A percentile compares a stretch with the other conserved stretches of the same genome.
phyloP scores from a whole-genome alignment of 1,140 invertebrate species.

The Drosophila chauvacae region DNA sequence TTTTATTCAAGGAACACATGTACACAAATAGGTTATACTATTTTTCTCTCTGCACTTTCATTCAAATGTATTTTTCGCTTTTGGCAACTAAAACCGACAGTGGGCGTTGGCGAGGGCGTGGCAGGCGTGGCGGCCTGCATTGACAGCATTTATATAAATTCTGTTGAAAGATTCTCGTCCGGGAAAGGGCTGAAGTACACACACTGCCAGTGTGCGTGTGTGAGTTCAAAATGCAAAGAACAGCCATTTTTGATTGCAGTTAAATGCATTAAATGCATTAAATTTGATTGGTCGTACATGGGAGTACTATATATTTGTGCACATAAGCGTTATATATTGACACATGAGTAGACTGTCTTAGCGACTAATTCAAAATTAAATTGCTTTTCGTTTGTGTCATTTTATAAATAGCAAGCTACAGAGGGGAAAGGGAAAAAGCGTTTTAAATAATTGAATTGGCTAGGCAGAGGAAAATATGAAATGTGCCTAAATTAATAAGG shows the following conservation, averaged over 20 bases:
- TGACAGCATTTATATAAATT: slow-evolving; percentile 64
- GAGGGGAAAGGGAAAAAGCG: neutral
- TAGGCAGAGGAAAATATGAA: slow-evolving; percentile 16
- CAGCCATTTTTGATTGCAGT: slow-evolving; percentile 71
- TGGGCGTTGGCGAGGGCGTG: slow-evolving; percentile 64
- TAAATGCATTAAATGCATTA: slow-evolving; percentile 78
- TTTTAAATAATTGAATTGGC: slow-evolving; percentile 47
- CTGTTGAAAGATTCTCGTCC: slow-evolving; percentile 37
- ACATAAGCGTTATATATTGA: slow-evolving; percentile 5
- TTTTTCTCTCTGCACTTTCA: slow-evolving; percentile 15
- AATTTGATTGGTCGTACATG: slow-evolving; percentile 60
- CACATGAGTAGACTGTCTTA: slow-evolving; percentile 36
- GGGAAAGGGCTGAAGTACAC: neutral
- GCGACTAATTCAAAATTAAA: slow-evolving; percentile 49
- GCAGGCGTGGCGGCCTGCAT: slow-evolving; percentile 28
- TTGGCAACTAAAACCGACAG: slow-evolving; percentile 49
- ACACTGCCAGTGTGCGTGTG: slow-evolving; percentile 11
- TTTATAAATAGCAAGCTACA: neutral
- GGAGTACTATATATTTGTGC: neutral
- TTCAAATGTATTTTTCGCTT: slow-evolving; percentile 50
- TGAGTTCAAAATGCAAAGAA: slow-evolving; percentile 49
- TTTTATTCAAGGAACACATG: too few species aligned
- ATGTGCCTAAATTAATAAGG: slow-evolving; percentile 24
- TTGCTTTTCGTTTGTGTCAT: slow-evolving; percentile 39
- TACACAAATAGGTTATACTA: too few species aligned